phyloP scores from a whole-genome alignment of 2,888 invertebrate species.

The Sminthurinus aureus region DNA sequence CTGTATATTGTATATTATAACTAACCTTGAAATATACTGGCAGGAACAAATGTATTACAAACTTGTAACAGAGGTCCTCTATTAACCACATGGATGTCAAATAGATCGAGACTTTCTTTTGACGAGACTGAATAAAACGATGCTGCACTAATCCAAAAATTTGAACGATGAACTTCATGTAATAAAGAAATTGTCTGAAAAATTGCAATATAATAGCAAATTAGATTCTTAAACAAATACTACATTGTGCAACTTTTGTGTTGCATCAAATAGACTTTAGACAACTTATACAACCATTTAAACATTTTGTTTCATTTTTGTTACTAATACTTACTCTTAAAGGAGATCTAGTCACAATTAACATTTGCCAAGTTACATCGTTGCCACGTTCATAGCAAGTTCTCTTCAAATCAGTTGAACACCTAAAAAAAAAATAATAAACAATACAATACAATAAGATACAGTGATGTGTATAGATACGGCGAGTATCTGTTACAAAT shows the following conservation, averaged over 20 bases:
- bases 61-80: conserved; percentile 41
- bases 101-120: conserved; percentile 37
- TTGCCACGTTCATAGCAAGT: conserved; percentile 14
- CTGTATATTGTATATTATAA: not conserved
- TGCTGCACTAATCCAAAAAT: conserved; percentile 42
- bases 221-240: not conserved
- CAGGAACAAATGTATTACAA: conserved; percentile 13
- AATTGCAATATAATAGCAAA: too few species aligned
- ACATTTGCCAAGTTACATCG: conserved; percentile 36
- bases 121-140: conserved; percentile 36
- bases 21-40: not conserved
- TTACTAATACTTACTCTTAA: conserved; percentile 10
- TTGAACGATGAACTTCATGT: conserved; percentile 38
- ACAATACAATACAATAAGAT: too few species aligned
- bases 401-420: conserved; percentile 31
- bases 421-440: conserved; percentile 17
- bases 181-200: conserved; percentile 37
- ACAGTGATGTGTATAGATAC: too few species aligned
- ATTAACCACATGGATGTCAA: conserved; percentile 53
- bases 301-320: not conserved
- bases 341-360: conserved; percentile 36
- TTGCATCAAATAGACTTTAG: not conserved
- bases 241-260: not conserved
- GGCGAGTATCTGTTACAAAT: too few species aligned
- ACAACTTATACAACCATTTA: not conserved